Conservation (phyloP, 2,888 invertebrate genomes). For the Cryptops parisi region DNA sequence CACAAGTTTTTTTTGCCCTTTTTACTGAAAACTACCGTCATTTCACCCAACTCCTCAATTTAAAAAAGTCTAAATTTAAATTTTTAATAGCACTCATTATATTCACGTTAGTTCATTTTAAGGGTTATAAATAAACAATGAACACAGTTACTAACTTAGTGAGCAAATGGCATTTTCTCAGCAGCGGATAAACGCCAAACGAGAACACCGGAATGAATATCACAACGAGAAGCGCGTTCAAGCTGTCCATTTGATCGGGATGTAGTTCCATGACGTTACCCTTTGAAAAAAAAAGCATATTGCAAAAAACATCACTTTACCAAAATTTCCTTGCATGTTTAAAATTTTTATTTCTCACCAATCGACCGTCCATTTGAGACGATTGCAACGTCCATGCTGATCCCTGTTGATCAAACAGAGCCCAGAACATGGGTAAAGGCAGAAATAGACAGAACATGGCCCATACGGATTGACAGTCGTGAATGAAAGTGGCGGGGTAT, state of each 20-base stretch:
- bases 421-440: constrained; percentile 40
- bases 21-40: no score
- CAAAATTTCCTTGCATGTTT: no score
- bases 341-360: no score
- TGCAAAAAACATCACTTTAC: no score
- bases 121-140: no score
- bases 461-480: constrained; percentile 31
- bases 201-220: constrained; percentile 20
- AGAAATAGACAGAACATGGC: constrained; percentile 32
- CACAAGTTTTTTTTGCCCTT: no score
- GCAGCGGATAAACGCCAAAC: constrained; percentile 34
- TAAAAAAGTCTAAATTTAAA: no score
- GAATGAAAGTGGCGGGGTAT: constrained; percentile 30
- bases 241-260: constrained; percentile 30
- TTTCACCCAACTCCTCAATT: no score
- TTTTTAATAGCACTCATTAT: no score
- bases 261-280: constrained; percentile 25
- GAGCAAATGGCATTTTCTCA: constrained; percentile 29
- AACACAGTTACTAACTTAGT: no score
- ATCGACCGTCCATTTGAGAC: constrained; percentile 28
- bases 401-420: constrained; percentile 39
- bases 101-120: no score
- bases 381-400: constrained; percentile 36
- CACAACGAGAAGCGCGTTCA: constrained; percentile 5
- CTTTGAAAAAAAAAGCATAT: no score